These are phyloP conservation scores for Stenodera caucasica DNA, from an alignment of 2,888 invertebrate genomes.

Conservation along the genomic window DNA sequence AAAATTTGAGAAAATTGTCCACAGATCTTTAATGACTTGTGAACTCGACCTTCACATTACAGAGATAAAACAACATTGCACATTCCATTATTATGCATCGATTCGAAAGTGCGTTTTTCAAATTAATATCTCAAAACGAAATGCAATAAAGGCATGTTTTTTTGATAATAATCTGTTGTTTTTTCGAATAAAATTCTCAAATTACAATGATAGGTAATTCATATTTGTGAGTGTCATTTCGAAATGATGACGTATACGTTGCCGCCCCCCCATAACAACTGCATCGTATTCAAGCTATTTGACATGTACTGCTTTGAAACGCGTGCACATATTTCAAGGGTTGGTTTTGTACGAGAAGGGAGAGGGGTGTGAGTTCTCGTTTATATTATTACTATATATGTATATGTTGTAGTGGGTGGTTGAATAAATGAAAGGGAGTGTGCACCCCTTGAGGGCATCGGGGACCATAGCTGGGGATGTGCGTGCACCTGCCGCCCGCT, in stretches of 20 bases:
- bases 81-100: neutral
- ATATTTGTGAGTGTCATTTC: too few relatives aligned
- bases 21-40: neutral
- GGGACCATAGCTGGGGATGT: slow-evolving; percentile 43
- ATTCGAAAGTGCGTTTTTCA: neutral
- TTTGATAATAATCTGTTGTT: too few relatives aligned
- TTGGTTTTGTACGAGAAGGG: slow-evolving; percentile 15
- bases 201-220: too few relatives aligned
- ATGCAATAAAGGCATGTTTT: too few relatives aligned
- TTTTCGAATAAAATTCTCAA: too few relatives aligned
- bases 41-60: slow-evolving; percentile 3
- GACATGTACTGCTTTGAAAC: slow-evolving; percentile 6
- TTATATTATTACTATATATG: too few relatives aligned
- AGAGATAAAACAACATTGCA: neutral
- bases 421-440: slow-evolving; percentile 31
- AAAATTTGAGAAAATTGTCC: slow-evolving; percentile 5
- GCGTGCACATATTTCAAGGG: slow-evolving; percentile 14
- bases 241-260: too few relatives aligned
- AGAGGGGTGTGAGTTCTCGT: slow-evolving; percentile 18
- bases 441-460: slow-evolving; percentile 40
- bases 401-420: slow-evolving; percentile 29
- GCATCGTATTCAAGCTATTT: neutral
- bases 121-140: too few relatives aligned
- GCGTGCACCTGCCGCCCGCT: slow-evolving; percentile 47
- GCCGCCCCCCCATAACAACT: neutral